Evolutionary conservation across 2,113 vertebrate species (phyloP), one percentile per base, ranked within the genome.

Genomic region (Hemicordylus capensis): DNA sequence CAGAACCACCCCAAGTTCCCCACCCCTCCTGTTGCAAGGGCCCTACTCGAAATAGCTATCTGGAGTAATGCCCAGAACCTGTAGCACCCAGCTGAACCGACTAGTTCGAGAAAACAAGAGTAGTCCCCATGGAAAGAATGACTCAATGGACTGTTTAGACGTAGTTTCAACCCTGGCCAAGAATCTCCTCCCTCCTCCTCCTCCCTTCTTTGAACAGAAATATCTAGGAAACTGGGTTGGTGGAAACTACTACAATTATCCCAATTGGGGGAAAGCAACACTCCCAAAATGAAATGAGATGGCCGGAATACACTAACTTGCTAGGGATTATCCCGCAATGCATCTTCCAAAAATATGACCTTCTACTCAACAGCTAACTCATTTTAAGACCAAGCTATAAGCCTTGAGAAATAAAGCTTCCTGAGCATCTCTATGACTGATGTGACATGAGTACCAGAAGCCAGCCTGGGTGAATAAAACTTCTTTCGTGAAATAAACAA

Each of bases 191-290:
- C 74, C 90, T 88, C 93, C 90, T 9, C 89, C 24, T 88, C 78
- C 94, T 87, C 95, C 93, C 94, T 96, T 96, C 95, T 94, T 93
- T 94, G 94, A 94, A 96, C 87, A 93, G 89, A 91, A 86, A 91
- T 90, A 92, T 87, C 90, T 92, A 91, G 86, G 89, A 93, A 91
- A 93, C 76, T 84, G 91, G 67, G 89, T 93, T 93, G 94, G 90
- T 95, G 91, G 91, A 95, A 96, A 95, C 89, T 85, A 92, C 93
- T 91, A 87, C 90, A 83, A 86, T 61, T 89, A 91, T 91, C 84
- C 83, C 89, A 89, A 76, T 80, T 88, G 92, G 56, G 15, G 7
- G n/a, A 4, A 4, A 79, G 6, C 59, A 31, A 12, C 28, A 63
- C 39, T 46, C 59, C 11, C 59, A 31, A 31, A 28, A 19, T 61